A percentile compares a stretch with the other conserved stretches of the same genome.
phyloP scores from a whole-genome alignment of 2,113 vertebrate species.

The Siniperca chuatsi region DNA sequence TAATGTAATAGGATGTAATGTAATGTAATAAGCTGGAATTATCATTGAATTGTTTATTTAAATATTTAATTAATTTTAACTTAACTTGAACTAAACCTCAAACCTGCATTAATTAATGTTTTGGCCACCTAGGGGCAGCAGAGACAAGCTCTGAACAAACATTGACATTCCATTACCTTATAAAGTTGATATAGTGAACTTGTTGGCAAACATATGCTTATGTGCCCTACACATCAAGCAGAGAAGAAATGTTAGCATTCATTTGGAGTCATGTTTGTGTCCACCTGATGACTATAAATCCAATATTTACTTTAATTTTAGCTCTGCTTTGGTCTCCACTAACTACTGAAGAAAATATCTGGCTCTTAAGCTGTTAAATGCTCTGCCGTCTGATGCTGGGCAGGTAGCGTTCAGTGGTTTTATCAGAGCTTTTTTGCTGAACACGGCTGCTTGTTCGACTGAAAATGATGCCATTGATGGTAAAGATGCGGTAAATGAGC shows the following conservation, averaged over 20 bases:
- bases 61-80: too few relatives aligned
- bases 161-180: background rate
- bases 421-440: background rate
- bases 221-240: background rate
- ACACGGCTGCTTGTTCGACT: background rate
- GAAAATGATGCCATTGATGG: background rate
- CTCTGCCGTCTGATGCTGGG: background rate
- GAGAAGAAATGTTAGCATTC: background rate
- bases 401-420: background rate
- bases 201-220: background rate
- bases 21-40: too few relatives aligned
- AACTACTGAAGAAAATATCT: background rate
- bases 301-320: background rate
- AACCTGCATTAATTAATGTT: slow-evolving; percentile 7
- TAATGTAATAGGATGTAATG: background rate
- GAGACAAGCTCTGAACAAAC: background rate
- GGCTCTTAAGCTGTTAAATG: background rate
- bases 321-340: background rate
- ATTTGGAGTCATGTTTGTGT: background rate
- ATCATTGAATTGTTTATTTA: too few relatives aligned
- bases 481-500: background rate
- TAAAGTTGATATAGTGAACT: background rate
- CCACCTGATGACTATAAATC: too few relatives aligned
- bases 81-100: background rate
- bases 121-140: background rate